Evolutionary conservation across 1,140 invertebrate genomes (phyloP), one percentile per base, ranked within the genome.

Genomic region (Microplitis mediator): DNA sequence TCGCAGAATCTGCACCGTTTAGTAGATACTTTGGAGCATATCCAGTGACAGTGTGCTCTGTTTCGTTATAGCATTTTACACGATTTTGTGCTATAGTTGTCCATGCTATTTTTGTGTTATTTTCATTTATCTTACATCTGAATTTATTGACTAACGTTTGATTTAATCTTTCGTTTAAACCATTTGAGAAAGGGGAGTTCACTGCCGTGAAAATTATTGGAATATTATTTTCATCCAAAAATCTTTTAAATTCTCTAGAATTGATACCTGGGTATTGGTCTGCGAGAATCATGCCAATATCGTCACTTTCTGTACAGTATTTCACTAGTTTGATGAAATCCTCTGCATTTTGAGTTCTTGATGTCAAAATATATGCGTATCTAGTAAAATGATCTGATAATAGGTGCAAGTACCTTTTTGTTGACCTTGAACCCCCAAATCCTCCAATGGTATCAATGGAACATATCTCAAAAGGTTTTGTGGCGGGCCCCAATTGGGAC

Each of bases 111-210:
- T 73, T 78, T 36, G 68, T 66, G 14, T 58, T 58, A 16, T 72
- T 64, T 74, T 78, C 75, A 78, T 84, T 84, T 83, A 83, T 77
- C 75, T 74, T 82, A 60, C 83, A 85, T 79, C 80, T 77, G 6
- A 83, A 81, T 78, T 80, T 82, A 71, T 85, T 84, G 0, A 81
- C 78, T 36, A 84, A 34, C 54, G 79, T 84, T 78, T 83, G 80
- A 71, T 82, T 81, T 67, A 81, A 75, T 79, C 76, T 80, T 75
- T 81, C 78, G 39, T 82, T 84, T 50, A 83, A 58, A 13, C 82
- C 78, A 75, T 80, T 82, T 14, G 80, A 84, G 65, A 83, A 83
- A n/a, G 80, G 79, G 61, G 77, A 58, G 71, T 86, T 80, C 23
- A 82, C 80, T 60, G 79, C 75, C 35, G 82, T 84, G 66, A 84